These are phyloP conservation scores for Ammodytes dubius DNA, from an alignment of 2,113 vertebrate species.

Conservation along the genomic window DNA sequence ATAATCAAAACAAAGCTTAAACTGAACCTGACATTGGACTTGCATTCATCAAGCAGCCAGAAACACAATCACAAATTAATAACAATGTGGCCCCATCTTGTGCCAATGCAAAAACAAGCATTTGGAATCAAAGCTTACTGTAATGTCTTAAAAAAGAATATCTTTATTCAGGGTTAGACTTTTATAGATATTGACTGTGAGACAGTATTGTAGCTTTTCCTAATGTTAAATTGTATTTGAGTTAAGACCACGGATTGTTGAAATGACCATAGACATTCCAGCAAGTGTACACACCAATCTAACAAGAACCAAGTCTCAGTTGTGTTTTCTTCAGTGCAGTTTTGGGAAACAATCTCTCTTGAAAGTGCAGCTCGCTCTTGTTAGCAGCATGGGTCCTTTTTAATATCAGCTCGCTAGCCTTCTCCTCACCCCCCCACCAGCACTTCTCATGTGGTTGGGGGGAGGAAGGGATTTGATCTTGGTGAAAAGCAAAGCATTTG, in stretches of 20 bases:
- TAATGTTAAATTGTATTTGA: background rate
- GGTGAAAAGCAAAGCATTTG: constrained; percentile 61
- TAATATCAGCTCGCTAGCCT: constrained; percentile 51
- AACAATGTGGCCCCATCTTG: background rate
- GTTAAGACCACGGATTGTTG: background rate
- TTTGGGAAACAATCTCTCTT: constrained; percentile 29
- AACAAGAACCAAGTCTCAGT: constrained; percentile 31
- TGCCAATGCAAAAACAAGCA: background rate
- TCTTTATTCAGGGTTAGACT: background rate
- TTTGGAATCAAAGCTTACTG: background rate
- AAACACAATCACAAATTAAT: background rate
- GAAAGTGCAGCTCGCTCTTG: constrained; percentile 28
- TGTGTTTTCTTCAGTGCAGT: constrained; percentile 31
- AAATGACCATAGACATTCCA: constrained; percentile 13
- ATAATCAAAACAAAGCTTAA: background rate
- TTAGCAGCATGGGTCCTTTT: constrained; percentile 67
- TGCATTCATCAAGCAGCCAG: background rate
- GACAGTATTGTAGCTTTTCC: background rate
- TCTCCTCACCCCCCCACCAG: constrained; percentile 36
- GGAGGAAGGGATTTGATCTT: constrained; percentile 76
- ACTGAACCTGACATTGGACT: background rate
- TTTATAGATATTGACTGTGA: background rate
- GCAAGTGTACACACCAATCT: background rate
- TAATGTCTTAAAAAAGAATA: too few relatives aligned
- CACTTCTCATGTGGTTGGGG: constrained; percentile 62